phyloP scores from a whole-genome alignment of 2,888 invertebrate genomes.

The Phytoseiulus persimilis region DNA sequence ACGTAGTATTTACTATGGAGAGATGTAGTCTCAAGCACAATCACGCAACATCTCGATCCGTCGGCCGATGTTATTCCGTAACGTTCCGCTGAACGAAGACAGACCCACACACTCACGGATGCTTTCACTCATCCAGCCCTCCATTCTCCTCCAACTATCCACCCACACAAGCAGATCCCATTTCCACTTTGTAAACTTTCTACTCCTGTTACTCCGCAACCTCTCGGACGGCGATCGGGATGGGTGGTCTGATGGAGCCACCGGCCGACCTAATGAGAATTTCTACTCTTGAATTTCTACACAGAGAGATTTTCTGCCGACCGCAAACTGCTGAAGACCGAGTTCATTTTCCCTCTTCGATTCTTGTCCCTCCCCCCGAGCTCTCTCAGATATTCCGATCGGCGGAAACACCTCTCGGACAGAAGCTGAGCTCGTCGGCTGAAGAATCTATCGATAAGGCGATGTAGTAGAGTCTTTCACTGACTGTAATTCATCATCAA shows the following conservation, averaged over 20 bases:
- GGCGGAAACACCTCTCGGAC: too few species aligned
- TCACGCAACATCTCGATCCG: not conserved
- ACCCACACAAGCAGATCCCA: conserved; percentile 5
- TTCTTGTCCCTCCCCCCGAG: too few species aligned
- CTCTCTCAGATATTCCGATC: not conserved
- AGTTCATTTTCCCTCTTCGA: not conserved
- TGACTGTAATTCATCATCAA: too few species aligned
- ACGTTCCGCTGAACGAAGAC: not conserved
- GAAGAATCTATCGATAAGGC: too few species aligned
- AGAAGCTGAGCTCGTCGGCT: too few species aligned
- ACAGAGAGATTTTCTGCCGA: not conserved
- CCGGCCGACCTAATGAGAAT: not conserved
- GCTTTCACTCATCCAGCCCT: not conserved
- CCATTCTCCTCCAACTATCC: not conserved
- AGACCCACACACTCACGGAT: not conserved
- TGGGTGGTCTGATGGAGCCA: not conserved
- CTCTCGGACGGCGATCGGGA: not conserved
- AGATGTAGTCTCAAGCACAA: not conserved
- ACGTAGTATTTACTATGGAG: not conserved
- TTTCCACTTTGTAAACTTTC: conserved; percentile 5
- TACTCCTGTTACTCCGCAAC: conserved; percentile 5
- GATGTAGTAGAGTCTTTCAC: too few species aligned
- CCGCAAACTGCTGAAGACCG: not conserved
- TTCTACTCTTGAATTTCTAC: not conserved
- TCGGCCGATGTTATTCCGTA: not conserved